Conservation (phyloP, 2,113 vertebrate genomes). For the Tachuris rubrigastra region DNA sequence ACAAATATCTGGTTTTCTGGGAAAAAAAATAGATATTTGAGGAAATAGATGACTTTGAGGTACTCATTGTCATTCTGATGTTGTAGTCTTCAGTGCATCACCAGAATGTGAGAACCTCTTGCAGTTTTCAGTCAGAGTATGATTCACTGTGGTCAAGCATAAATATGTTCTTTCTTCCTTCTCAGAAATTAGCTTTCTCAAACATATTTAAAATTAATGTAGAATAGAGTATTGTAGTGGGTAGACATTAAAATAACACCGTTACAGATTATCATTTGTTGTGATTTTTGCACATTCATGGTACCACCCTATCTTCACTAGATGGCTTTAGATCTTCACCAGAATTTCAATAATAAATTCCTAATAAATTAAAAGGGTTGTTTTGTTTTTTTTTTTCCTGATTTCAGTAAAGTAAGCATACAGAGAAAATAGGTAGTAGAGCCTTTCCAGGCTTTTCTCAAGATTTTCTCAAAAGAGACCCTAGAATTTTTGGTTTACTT, state of each 20-base stretch:
- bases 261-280: neutral
- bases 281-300: neutral
- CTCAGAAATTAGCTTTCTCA: neutral
- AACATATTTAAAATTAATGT: neutral
- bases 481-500: neutral
- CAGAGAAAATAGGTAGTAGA: neutral
- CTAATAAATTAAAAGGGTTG: neutral
- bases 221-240: neutral
- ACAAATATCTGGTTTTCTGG: neutral
- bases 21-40: neutral
- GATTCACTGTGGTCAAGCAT: neutral
- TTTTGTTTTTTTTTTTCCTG: neutral
- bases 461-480: neutral
- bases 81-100: neutral
- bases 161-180: neutral
- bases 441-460: neutral
- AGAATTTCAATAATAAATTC: neutral
- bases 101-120: neutral
- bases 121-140: neutral
- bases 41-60: constrained; percentile 10
- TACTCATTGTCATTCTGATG: neutral
- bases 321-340: neutral
- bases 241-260: neutral
- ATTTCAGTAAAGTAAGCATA: neutral
- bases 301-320: neutral